These are phyloP conservation scores for Dolichallabes microphthalmus DNA, from an alignment of 2,113 vertebrate species.

Conservation along the genomic window DNA sequence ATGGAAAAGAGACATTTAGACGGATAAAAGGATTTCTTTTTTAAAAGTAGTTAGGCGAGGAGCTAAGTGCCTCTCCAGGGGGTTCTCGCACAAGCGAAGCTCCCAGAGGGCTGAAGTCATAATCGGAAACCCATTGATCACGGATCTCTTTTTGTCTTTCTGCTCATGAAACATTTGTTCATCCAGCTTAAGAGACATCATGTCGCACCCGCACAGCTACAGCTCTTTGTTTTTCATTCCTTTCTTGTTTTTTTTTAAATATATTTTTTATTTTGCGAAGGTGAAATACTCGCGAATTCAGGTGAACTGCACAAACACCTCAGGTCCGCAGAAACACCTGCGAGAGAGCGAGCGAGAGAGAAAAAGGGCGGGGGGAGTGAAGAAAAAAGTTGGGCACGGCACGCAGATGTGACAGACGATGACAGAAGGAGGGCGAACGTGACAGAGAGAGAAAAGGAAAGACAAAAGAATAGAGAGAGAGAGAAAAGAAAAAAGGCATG, in stretches of 20 bases:
- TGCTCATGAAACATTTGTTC: slow-evolving; percentile 26
- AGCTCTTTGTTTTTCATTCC: background rate
- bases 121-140: slow-evolving; percentile 8
- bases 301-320: background rate
- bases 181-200: background rate
- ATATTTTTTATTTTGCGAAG: background rate
- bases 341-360: background rate
- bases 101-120: slow-evolving; percentile 28
- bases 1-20: slow-evolving; percentile 8
- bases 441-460: background rate
- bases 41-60: slow-evolving; percentile 13
- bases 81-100: slow-evolving; percentile 1
- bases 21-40: slow-evolving; percentile 21
- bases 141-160: slow-evolving; percentile 3
- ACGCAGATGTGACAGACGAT: slow-evolving; percentile 25
- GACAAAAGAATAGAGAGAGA: slow-evolving; percentile 8
- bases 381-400: background rate
- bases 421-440: slow-evolving; percentile 6
- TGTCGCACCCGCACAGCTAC: background rate
- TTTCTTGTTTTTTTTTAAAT: background rate
- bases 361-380: background rate
- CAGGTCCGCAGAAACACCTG: background rate
- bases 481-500: slow-evolving; percentile 36
- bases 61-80: slow-evolving; percentile 26
- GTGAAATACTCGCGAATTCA: slow-evolving; percentile 7